Base-by-base conservation (phyloP, 1,140 invertebrate species). In the Saxidomus purpurata region DNA sequence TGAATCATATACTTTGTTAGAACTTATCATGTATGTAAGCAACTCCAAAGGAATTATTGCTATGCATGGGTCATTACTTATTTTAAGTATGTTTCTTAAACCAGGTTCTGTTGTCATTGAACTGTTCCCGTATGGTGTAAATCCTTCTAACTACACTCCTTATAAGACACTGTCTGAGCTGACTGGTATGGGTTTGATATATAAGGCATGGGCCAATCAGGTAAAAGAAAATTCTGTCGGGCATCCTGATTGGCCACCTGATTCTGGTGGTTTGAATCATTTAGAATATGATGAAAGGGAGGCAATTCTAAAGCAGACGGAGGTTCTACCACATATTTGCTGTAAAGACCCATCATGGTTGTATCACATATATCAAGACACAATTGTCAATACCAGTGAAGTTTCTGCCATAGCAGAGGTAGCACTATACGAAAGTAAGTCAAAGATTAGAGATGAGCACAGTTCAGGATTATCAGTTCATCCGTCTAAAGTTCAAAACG, bases 21-120 rank as follows among this genome's bases (percentile, higher is more conserved):
- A 96, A 49, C 93, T 96, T 25, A 93, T 96, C 25, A 31, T 92
- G 17, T 86, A 92, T 59, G 82, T 96, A 8, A 77, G 69, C 9
- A 69, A 92, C 63, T 94, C 96, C 28, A 91, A 91, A 90, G 97
- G 99, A 87, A 97, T 99, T 83, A 98, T 99, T 94, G 99, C 99
- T 40, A 99, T 99, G 96, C 99, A 99, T 96, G 99, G 99, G 38
- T 98, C 99, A 88, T 98, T 99, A 0, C 95, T 99, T 17, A 98
- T 98, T 0, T 98, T 99, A 96, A 95, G 98, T 59, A 96, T 99
- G 87, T 99, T 99, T 96, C 96, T 99, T 90, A 98, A 98, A 1
- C 98, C 99, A 95, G 99, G 99, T 98, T 98, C 98, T 63, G 97
- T 97, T 71, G 96, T 99, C 28, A 98, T 99, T 96, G 99, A 99